These are phyloP conservation scores for Chloebia gouldiae DNA, from an alignment of 2,113 vertebrate genomes.

Conservation along the genomic window DNA sequence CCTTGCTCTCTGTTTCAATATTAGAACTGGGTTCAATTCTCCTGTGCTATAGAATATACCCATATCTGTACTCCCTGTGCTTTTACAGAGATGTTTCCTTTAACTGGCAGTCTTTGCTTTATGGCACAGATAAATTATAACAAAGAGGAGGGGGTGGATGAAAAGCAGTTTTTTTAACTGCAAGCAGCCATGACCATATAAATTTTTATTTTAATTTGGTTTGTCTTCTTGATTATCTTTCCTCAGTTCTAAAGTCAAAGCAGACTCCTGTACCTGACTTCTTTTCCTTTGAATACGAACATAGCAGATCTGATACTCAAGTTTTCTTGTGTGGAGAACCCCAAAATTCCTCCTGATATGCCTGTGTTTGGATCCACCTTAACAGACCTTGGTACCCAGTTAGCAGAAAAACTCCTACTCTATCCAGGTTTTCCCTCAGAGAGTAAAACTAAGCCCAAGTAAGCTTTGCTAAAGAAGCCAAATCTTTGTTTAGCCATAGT, in stretches of 20 bases:
- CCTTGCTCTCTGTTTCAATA: neutral
- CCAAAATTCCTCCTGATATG: neutral
- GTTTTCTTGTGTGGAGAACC: neutral
- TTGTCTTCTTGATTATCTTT: neutral
- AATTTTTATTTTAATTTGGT: neutral
- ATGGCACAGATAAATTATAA: neutral
- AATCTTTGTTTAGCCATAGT: neutral
- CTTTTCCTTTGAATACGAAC: neutral
- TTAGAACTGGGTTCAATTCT: neutral
- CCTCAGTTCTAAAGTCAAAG: neutral
- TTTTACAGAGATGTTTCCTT: neutral
- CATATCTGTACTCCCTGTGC: neutral
- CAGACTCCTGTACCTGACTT: neutral
- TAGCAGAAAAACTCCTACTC: neutral
- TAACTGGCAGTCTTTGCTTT: neutral
- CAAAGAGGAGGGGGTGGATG: neutral
- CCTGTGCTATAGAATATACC: neutral
- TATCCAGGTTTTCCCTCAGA: neutral
- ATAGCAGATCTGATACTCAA: neutral
- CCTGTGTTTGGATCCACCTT: neutral
- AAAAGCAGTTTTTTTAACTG: neutral
- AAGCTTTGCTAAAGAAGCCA: neutral
- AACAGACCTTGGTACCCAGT: neutral
- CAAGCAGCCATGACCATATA: neutral
- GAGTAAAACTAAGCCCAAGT: neutral